Percentiles rank a stretch among this genome's conserved stretches.
Conservation (phyloP, 2,113 vertebrate genomes). For the Rhagologus leucostigma region DNA sequence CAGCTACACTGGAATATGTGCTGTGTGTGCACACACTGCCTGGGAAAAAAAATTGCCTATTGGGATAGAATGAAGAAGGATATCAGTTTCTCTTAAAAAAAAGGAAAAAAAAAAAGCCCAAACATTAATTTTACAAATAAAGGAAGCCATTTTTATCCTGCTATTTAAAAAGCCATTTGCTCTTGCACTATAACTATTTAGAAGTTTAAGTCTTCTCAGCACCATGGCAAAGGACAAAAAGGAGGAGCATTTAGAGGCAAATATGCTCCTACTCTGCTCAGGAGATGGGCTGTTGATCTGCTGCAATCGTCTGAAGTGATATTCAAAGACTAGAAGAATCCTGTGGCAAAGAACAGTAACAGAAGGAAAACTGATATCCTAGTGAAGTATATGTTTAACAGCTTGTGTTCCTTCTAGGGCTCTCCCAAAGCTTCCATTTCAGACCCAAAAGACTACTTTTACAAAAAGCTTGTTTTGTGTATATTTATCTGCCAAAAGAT, state of each 20-base stretch:
- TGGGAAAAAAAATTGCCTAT: background rate
- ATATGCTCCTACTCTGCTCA: accelerated
- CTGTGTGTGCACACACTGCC: background rate
- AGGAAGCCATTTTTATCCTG: background rate
- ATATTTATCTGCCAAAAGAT: background rate
- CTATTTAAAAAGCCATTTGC: background rate
- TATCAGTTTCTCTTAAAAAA: background rate
- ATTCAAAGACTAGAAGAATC: background rate
- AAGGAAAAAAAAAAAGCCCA: background rate
- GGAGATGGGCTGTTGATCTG: background rate
- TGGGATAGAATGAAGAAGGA: background rate
- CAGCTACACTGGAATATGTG: background rate
- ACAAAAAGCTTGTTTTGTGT: background rate
- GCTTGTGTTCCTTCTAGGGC: background rate
- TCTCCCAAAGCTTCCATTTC: background rate
- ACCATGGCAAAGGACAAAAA: background rate
- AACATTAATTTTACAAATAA: background rate
- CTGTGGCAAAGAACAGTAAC: background rate
- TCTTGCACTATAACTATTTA: background rate
- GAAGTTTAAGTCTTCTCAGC: background rate
- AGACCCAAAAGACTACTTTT: background rate
- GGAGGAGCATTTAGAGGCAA: background rate
- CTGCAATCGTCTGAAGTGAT: background rate
- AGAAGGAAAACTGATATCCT: background rate
- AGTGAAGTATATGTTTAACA: background rate